These are phyloP conservation scores for Festucalex cinctus DNA, from an alignment of 2,113 vertebrate species.

Conservation along the genomic window DNA sequence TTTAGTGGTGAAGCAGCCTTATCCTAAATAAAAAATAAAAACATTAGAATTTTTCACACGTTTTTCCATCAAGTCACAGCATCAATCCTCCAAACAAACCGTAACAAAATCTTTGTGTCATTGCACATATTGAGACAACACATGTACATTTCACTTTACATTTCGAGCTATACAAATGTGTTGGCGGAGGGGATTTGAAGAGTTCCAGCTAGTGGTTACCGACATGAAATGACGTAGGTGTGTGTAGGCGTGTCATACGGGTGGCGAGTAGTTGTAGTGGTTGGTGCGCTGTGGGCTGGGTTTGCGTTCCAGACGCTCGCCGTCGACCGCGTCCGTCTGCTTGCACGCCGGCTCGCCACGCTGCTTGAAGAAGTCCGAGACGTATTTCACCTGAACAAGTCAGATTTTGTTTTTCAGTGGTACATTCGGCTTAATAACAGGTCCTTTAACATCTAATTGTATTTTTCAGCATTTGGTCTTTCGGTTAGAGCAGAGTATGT, in stretches of 20 bases:
- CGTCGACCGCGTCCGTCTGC: constrained; percentile 34
- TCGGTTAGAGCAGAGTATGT: no score
- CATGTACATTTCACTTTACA: background rate
- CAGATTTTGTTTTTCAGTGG: no score
- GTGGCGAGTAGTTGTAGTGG: constrained; percentile 74
- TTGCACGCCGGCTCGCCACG: constrained; percentile 61
- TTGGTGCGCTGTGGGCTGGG: constrained; percentile 73
- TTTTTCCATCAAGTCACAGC: constrained; percentile 12
- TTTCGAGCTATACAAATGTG: background rate
- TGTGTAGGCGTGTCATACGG: constrained; percentile 64
- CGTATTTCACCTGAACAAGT: constrained; percentile 80
- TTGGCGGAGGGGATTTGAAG: background rate
- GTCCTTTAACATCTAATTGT: no score
- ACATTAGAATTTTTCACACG: constrained; percentile 18
- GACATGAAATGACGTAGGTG: background rate
- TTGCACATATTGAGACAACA: constrained; percentile 22
- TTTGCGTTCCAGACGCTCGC: constrained; percentile 73
- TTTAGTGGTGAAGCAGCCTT: constrained; percentile 10
- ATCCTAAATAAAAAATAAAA: constrained; percentile 10
- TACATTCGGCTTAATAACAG: no score
- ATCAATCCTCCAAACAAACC: background rate
- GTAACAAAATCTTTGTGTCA: constrained; percentile 9
- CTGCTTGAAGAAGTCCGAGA: constrained; percentile 91
- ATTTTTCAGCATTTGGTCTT: no score
- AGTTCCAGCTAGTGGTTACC: constrained; percentile 26